Evolutionary conservation across 1,140 invertebrate genomes (phyloP), one percentile per base, ranked within the genome.

Genomic region (Aphis craccivora): DNA sequence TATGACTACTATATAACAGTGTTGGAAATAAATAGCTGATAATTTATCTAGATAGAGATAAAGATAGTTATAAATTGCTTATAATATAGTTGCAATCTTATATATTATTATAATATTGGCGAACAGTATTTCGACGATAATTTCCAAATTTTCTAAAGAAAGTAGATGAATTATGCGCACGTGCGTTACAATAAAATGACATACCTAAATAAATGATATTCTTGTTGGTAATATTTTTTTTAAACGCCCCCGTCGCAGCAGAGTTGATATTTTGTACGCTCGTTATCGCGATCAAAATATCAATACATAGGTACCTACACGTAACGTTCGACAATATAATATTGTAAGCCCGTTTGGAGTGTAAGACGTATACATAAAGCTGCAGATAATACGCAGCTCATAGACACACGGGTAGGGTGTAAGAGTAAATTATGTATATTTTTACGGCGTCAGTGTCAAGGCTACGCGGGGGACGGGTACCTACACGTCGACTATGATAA

Each of bases 401-500:
- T 84, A 40, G 37, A 23, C 81, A 84, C 30, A 6, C 9, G n/a
- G 43, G 30, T 25, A 40, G 89, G 35, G 35, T 37, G 35, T 37
- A 48, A 35, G 51, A 40, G 53, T 60, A 60, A 45, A 90, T 67
- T 23, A 67, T 90, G 37, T 43, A 43, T 67, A 90, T 90, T n/a
- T 67, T 90, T 90, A 90, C 43, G 30, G 53, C 23, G 22, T 48
- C 90, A 83, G 90, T 83, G 76, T 92, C 90, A 92, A 92, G 90
- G 90, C 45, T 92, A 83, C 9, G 53, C 51, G 53, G n/a, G 90
- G 45, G 22, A 35, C 90, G 60, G 60, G 55, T 60, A 60, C n/a
- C n/a, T n/a, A n/a, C 25, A 60, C 55, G 55, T 67, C 30, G 30
- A 14, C 30, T 18, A 67, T 18, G 60, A n/a, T 67, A 67, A 67